Base-by-base conservation (phyloP, 2,797 vertebrate genomes). In the Menidia menidia region DNA sequence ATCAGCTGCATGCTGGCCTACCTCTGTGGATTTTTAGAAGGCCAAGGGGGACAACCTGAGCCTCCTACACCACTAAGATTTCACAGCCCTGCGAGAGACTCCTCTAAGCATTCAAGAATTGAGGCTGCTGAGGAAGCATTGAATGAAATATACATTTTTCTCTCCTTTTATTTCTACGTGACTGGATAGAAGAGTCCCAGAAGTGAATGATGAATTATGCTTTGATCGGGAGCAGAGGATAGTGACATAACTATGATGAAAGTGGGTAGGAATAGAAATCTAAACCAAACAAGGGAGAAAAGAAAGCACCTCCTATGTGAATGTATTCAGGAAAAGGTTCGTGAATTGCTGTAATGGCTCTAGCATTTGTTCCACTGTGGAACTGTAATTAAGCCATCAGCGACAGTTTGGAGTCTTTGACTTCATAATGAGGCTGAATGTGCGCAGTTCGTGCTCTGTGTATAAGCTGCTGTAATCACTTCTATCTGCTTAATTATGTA, bases 401-500 rank as follows among this genome's bases (percentile, higher is more conserved):
- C 87, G 86, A 91, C 86, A 92, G 92, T 93, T 92, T 92, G 84
- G 86, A 92, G 91, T 93, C 90, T 94, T 94, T 94, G 92, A 92
- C 90, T 93, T 92, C 85, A 90, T 94, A 94, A 94, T 94, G 91
- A 93, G 91, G 80, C 82, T 85, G 86, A 89, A 89, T 92, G 91
- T 88, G 85, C 41, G 67, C 88, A 90, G 92, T 89, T 92, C 84
- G 68, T 83, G 89, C 92, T 92, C 90, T 83, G 83, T 81, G 85
- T 87, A 92, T 93, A 91, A 94, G 92, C 92, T 80, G 84, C 89
- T 90, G 89, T 93, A 93, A 94, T 94, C 93, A 91, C 91, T 91
- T 89, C 89, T 92, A 93, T 94, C 92, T 92, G 92, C 86, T 92
- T 94, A 93, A 94, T 94, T 94, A 94, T 93, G 94, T 87, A 93